Conservation (phyloP, 2,113 vertebrate species). For the Empidonax alnorum region DNA sequence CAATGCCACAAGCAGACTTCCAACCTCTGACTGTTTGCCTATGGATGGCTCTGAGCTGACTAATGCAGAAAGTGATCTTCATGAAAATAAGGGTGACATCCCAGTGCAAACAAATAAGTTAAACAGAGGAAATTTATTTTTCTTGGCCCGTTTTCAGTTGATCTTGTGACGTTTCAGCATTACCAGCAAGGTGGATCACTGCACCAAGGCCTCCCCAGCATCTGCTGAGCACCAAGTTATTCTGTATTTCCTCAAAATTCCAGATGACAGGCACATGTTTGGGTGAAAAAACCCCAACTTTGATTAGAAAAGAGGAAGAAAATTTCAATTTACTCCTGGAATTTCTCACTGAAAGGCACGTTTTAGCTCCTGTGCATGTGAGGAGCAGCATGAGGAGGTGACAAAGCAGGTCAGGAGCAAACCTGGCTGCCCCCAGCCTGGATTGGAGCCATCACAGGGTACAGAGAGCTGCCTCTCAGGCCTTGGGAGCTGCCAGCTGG, state of each 20-base stretch:
- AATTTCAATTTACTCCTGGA: not conserved
- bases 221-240: not conserved
- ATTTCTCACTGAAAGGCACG: not conserved
- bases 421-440: not conserved
- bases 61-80: not conserved
- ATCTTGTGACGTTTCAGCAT: not conserved
- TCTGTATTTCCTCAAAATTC: not conserved
- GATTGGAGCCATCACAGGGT: not conserved
- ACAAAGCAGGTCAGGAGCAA: not conserved
- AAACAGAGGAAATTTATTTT: not conserved
- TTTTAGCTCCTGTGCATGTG: not conserved
- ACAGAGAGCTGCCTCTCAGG: not conserved
- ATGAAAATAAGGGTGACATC: not conserved
- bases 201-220: not conserved
- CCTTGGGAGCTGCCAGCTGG: not conserved
- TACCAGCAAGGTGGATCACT: not conserved
- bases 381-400: not conserved
- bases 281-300: not conserved
- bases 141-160: not conserved
- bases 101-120: not conserved
- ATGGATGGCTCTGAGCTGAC: fast-evolving
- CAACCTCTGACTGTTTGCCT: fast-evolving
- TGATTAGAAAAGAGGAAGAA: not conserved
- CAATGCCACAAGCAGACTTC: fast-evolving
- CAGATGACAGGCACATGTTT: not conserved